Conservation (phyloP, 2,797 vertebrate species). For the Ptychobarbus kaznakovi region DNA sequence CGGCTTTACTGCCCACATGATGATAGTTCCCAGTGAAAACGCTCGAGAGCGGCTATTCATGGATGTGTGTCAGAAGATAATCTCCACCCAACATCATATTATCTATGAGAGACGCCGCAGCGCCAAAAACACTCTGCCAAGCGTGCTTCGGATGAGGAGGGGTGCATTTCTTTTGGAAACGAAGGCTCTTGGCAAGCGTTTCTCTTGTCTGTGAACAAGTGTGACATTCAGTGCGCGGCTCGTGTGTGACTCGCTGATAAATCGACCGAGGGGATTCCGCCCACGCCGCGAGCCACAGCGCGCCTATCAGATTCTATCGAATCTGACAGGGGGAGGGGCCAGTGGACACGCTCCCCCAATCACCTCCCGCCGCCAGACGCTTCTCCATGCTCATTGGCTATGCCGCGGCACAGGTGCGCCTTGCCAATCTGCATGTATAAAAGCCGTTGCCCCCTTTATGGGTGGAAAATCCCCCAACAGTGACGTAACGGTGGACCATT, state of each 20-base stretch:
- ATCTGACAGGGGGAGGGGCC: slow-evolving; percentile 36
- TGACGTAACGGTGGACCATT: slow-evolving; percentile 80
- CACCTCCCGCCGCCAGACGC: not conserved
- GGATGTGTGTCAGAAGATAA: slow-evolving; percentile 35
- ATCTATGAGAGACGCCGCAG: slow-evolving; percentile 36
- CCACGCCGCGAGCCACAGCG: slow-evolving; percentile 49
- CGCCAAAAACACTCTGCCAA: slow-evolving; percentile 20
- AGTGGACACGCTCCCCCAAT: slow-evolving; percentile 16
- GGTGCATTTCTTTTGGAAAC: slow-evolving; percentile 30
- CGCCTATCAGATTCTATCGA: slow-evolving; percentile 52
- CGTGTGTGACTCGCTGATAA: slow-evolving; percentile 51
- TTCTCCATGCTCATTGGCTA: slow-evolving; percentile 34
- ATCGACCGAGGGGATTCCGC: slow-evolving; percentile 61
- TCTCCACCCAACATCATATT: slow-evolving; percentile 31
- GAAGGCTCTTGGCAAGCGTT: slow-evolving; percentile 43
- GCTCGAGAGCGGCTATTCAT: slow-evolving; percentile 23
- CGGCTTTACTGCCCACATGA: slow-evolving; percentile 23
- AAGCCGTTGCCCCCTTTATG: slow-evolving; percentile 45
- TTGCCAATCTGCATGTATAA: slow-evolving; percentile 52
- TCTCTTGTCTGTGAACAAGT: slow-evolving; percentile 48
- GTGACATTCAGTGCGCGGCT: slow-evolving; percentile 56
- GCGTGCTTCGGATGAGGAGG: not conserved
- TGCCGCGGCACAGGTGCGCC: slow-evolving; percentile 32
- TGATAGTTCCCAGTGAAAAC: slow-evolving; percentile 21
- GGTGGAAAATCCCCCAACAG: slow-evolving; percentile 72